Base-by-base conservation (phyloP, 2,113 vertebrate species). In the Oxyruncus cristatus region DNA sequence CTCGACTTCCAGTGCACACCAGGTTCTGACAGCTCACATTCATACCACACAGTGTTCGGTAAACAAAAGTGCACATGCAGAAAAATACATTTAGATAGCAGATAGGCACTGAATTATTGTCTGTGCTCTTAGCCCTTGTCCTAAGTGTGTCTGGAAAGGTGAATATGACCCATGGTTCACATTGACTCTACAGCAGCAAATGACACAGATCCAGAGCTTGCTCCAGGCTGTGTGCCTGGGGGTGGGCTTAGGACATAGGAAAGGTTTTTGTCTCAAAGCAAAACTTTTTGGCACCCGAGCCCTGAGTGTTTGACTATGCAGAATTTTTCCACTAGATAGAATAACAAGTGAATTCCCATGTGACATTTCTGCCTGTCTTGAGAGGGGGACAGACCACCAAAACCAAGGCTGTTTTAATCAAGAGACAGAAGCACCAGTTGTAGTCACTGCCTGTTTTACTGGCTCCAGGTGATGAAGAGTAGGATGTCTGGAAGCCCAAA, bases 21-120 rank as follows among this genome's bases (percentile, higher is more conserved):
- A 92, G 91, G 80, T 96, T 95, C 96, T 89, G 66, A 87, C 88
- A 96, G 91, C 83, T 94, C 91, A 86, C 91, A 95, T 85, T 97
- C 93, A 94, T 46, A 87, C 80, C 83, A 84, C 95, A 96, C 96
- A 97, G 96, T 96, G 92, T 91, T 96, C 44, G 79, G 96, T 97
- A 95, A 96, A 96, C 83, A 32, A 96, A 96, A 96, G 96, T 96
- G 96, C 96, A 95, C 93, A 97, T 96, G 92, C 95, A 96, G 91
- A 91, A 91, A 96, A 95, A 87, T 42, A 96, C 68, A 85, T 81
- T 84, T 84, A 58, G 83, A 68, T 84, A 89, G 95, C 85, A 85
- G 93, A 89, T 78, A 97, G 96, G 96, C 96, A 97, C 96, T 94
- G 73, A 93, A 28, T 85, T 85, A 84, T 86, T 67, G 53, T 81